phyloP scores from a whole-genome alignment of 2,113 vertebrate species.

The Choloepus hoffmanni region DNA sequence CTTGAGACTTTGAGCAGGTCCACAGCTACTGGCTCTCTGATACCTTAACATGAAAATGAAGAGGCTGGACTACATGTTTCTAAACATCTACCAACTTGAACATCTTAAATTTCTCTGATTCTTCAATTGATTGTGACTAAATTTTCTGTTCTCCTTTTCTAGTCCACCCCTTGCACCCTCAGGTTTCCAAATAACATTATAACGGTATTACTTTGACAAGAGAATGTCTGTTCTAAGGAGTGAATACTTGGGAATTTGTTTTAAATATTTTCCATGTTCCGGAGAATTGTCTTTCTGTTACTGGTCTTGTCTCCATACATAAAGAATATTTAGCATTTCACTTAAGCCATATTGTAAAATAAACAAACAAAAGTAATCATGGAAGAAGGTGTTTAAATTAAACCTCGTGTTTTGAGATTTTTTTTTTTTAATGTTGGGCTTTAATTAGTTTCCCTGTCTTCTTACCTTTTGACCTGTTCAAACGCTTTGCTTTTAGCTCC shows the following conservation, averaged over 20 bases:
- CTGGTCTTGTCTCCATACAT: not conserved
- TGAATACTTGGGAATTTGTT: not conserved
- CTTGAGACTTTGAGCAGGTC: not conserved
- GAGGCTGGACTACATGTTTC: not conserved
- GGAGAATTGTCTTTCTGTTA: not conserved
- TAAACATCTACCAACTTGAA: not conserved
- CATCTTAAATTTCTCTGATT: not conserved
- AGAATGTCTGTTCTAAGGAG: not conserved
- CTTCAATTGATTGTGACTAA: not conserved
- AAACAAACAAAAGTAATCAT: not conserved
- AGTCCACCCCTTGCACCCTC: not conserved
- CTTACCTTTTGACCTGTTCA: slow-evolving; percentile 5
- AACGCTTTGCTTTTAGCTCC: not conserved
- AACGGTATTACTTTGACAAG: slow-evolving; percentile 26
- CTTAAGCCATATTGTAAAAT: not conserved
- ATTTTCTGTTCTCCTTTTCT: slow-evolving; percentile 27
- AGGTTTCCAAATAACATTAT: slow-evolving; percentile 35
- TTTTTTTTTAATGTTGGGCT: not conserved
- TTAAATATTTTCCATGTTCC: not conserved
- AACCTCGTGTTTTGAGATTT: not conserved
- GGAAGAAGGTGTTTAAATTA: slow-evolving; percentile 42
- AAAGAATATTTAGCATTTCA: slow-evolving; percentile 21
- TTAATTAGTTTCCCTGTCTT: slow-evolving; percentile 35
- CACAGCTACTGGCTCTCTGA: not conserved
- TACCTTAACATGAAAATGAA: not conserved